phyloP scores from a whole-genome alignment of 1,140 invertebrate species.

The Lanistes nyassanus region DNA sequence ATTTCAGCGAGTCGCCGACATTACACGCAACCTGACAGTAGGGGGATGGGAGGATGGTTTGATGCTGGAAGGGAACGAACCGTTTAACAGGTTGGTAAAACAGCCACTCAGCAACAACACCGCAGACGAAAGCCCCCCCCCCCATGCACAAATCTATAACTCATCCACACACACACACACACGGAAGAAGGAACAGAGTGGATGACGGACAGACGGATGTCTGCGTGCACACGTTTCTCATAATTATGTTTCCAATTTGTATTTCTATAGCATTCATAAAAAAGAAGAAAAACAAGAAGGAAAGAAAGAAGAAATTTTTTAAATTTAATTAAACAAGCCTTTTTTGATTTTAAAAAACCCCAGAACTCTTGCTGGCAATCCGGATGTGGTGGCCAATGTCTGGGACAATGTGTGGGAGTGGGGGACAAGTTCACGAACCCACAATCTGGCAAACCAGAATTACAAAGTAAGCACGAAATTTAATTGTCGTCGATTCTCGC shows the following conservation, averaged over 20 bases:
- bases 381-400: constrained; percentile 47
- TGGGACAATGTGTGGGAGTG: constrained; percentile 62
- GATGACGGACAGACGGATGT: no score
- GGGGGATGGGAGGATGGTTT: constrained; percentile 62
- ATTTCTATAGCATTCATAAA: no score
- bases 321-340: no score
- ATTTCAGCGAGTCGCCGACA: constrained; percentile 32
- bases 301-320: no score
- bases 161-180: constrained; percentile 10
- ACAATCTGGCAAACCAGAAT: constrained; percentile 54
- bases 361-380: constrained; percentile 14
- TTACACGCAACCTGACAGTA: constrained; percentile 41
- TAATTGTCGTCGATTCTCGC: no score
- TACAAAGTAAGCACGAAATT: constrained; percentile 51
- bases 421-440: constrained; percentile 46
- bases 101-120: not conserved
- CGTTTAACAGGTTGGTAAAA: constrained; percentile 31
- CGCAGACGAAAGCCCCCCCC: no score
- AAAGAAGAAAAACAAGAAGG: no score
- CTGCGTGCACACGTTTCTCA: no score
- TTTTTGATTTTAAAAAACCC: constrained; percentile 2
- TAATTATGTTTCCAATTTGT: no score
- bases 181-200: no score
- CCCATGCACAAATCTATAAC: not conserved
- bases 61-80: constrained; percentile 35